A percentile compares a stretch with the other conserved stretches of the same genome.
Conservation (phyloP, 1,140 invertebrate species). For the Drosophila grimshawi region DNA sequence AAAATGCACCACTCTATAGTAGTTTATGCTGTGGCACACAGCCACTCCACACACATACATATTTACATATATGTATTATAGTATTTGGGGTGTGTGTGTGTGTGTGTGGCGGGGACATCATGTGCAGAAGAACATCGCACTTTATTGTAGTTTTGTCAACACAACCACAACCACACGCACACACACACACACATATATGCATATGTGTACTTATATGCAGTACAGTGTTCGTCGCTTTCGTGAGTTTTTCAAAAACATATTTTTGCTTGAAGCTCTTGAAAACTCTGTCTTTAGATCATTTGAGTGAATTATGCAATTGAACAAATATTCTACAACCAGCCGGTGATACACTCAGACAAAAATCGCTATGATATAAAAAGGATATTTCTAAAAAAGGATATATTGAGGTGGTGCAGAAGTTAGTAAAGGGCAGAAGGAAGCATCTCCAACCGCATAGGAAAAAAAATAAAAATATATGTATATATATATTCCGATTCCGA, state of each 20-base stretch:
- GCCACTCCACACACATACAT: constrained; percentile 30
- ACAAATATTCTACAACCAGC: too few relatives aligned
- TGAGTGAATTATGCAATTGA: too few relatives aligned
- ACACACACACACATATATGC: neutral
- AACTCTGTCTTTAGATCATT: constrained; percentile 1
- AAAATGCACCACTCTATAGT: constrained; percentile 53
- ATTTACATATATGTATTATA: neutral
- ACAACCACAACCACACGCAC: constrained; percentile 26
- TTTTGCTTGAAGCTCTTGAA: neutral
- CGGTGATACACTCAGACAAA: too few relatives aligned
- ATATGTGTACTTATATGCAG: neutral
- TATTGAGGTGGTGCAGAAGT: too few relatives aligned
- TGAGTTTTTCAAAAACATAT: too few relatives aligned
- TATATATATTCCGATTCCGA: too few relatives aligned
- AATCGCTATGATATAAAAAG: too few relatives aligned
- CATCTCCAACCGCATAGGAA: too few relatives aligned
- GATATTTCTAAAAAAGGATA: too few relatives aligned
- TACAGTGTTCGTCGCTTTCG: neutral
- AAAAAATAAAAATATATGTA: too few relatives aligned
- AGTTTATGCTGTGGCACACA: constrained; percentile 42
- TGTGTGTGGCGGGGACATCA: neutral
- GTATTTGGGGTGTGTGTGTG: too few relatives aligned
- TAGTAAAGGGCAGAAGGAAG: too few relatives aligned
- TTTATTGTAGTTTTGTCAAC: constrained; percentile 53
- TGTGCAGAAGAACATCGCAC: constrained; percentile 30